Evolutionary conservation across 2,797 vertebrate genomes (phyloP).

Genomic region (Acanthornis magna): DNA sequence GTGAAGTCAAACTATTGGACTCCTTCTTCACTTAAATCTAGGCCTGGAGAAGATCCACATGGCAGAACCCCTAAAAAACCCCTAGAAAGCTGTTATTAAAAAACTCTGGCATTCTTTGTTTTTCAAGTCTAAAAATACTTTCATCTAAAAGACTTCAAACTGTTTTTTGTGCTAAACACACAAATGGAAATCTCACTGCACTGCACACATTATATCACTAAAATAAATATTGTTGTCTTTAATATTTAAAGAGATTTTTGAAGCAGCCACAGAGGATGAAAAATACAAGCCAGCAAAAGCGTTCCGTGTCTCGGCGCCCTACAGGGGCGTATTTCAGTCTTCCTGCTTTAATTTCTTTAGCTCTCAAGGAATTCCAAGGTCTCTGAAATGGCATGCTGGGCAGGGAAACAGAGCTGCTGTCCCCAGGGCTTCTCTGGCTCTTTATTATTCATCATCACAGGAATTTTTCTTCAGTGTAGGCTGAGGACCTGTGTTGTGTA

Average conservation of each 20-base stretch:
- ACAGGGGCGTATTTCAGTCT: not conserved
- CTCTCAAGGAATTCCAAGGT: constrained; percentile 38
- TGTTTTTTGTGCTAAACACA: constrained; percentile 1
- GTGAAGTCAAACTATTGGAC: not conserved
- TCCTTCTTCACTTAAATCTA: not conserved
- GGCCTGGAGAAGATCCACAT: not conserved
- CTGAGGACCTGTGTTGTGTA: not conserved
- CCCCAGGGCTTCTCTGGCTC: not conserved
- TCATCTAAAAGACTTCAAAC: not conserved
- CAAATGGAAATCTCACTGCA: constrained; percentile 32
- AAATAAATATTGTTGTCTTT: constrained; percentile 61
- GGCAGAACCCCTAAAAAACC: not conserved
- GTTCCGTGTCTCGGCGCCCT: rapidly evolving
- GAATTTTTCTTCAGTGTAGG: not conserved
- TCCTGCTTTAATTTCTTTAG: constrained; percentile 32
- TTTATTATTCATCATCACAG: not conserved
- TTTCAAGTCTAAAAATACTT: constrained; percentile 21
- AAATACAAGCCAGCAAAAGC: not conserved
- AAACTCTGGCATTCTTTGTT: not conserved
- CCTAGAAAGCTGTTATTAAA: not conserved
- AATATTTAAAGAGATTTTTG: constrained; percentile 63
- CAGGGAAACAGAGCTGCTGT: not conserved
- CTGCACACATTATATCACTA: constrained; percentile 29
- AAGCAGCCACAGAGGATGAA: constrained; percentile 29
- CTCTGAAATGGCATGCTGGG: not conserved